These are phyloP conservation scores for Thereva unica DNA, from an alignment of 2,888 invertebrate genomes.

Conservation along the genomic window DNA sequence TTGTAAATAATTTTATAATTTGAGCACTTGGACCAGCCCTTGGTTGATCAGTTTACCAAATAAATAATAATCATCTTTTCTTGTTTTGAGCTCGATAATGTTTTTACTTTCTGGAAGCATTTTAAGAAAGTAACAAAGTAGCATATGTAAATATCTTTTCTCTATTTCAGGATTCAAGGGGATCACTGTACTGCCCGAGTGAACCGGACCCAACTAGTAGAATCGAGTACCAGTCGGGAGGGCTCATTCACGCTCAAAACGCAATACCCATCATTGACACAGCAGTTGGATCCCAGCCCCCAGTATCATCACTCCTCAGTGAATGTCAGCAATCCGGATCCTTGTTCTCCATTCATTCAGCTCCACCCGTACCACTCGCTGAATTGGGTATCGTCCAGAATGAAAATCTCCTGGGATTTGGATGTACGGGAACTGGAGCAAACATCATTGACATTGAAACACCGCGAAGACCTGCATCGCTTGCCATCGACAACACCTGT, in stretches of 20 bases:
- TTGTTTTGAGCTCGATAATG: too few relatives aligned
- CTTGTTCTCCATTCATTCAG: slow-evolving; percentile 70
- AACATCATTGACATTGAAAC: slow-evolving; percentile 43
- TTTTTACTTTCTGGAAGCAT: too few relatives aligned
- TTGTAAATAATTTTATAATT: too few relatives aligned
- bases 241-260: slow-evolving; percentile 54
- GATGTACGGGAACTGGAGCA: slow-evolving; percentile 43
- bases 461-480: slow-evolving; percentile 59
- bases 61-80: too few relatives aligned
- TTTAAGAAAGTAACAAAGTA: too few relatives aligned
- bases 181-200: slow-evolving; percentile 59
- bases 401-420: slow-evolving; percentile 41
- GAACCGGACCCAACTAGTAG: slow-evolving; percentile 59
- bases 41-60: too few relatives aligned
- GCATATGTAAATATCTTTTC: neutral
- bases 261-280: slow-evolving; percentile 45
- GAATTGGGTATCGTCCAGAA: slow-evolving; percentile 53
- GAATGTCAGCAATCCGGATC: slow-evolving; percentile 61
- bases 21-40: too few relatives aligned
- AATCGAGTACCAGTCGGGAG: slow-evolving; percentile 59
- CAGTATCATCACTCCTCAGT: slow-evolving; percentile 46
- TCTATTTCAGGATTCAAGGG: slow-evolving; percentile 56
- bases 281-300: slow-evolving; percentile 47
- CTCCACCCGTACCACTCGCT: slow-evolving; percentile 63
- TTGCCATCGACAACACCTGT: slow-evolving; percentile 58